Evolutionary conservation across 2,113 vertebrate genomes (phyloP).

Genomic region (Scartelaos histophorus): DNA sequence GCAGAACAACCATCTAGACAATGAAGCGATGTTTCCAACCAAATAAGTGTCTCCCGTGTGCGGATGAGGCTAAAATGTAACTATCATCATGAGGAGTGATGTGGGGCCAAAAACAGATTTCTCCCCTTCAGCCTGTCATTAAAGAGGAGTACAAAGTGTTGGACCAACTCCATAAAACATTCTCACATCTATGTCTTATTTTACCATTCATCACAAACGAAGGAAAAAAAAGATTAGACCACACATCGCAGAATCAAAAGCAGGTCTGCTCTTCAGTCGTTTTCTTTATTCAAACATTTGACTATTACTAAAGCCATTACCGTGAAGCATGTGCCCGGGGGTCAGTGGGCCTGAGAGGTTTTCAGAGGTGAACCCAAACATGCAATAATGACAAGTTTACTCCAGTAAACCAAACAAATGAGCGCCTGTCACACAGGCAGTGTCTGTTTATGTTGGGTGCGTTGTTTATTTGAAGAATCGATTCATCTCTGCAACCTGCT

Average conservation of each 20-base stretch:
- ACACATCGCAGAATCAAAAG: no score
- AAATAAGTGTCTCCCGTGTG: no score
- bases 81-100: neutral
- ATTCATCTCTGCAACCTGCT: neutral
- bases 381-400: conserved; percentile 20
- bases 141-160: conserved; percentile 44
- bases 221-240: neutral
- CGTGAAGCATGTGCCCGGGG: neutral
- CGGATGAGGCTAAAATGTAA: no score
- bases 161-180: conserved; percentile 55
- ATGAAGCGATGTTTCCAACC: neutral
- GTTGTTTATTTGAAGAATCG: neutral
- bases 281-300: no score
- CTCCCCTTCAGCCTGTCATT: conserved; percentile 43
- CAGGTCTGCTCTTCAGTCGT: no score
- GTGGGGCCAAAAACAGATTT: neutral
- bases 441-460: neutral
- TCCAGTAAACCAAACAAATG: conserved; percentile 12
- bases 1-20: neutral
- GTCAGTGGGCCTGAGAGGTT: conserved; percentile 5
- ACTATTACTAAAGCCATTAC: neutral
- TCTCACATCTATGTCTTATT: conserved; percentile 24
- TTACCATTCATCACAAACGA: neutral
- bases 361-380: conserved; percentile 22
- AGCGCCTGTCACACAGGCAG: neutral